These are phyloP conservation scores for Acronicta alni DNA, from an alignment of 2,888 invertebrate genomes.

Conservation along the genomic window DNA sequence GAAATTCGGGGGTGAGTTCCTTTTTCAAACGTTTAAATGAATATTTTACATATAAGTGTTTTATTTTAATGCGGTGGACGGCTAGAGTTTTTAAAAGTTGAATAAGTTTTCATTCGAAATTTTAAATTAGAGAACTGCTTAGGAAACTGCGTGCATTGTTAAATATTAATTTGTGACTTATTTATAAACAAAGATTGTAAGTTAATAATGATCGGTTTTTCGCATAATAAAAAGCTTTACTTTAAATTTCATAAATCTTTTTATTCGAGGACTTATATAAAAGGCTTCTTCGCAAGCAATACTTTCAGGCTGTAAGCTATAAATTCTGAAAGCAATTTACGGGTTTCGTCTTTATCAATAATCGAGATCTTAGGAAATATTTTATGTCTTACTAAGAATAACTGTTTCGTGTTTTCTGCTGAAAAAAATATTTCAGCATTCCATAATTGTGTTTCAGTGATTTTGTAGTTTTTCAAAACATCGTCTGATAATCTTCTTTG, in stretches of 20 bases:
- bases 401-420: neutral
- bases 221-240: neutral
- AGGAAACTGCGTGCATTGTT: constrained; percentile 4
- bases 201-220: neutral
- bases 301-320: constrained; percentile 9
- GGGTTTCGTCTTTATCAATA: constrained; percentile 1
- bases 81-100: constrained; percentile 4
- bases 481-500: too few relatives aligned
- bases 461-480: too few relatives aligned
- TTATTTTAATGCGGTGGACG: neutral
- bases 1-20: constrained; percentile 58
- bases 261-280: constrained; percentile 17
- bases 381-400: neutral
- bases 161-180: constrained; percentile 5
- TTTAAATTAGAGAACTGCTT: constrained; percentile 3
- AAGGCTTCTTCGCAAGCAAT: constrained; percentile 27
- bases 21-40: constrained; percentile 10
- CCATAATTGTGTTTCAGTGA: neutral
- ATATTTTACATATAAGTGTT: neutral
- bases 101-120: neutral
- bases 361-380: neutral
- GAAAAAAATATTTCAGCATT: neutral
- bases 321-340: constrained; percentile 21
- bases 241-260: neutral
- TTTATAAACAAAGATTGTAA: neutral